phyloP scores from a whole-genome alignment of 2,888 invertebrate genomes.

The Pomacea canaliculata region DNA sequence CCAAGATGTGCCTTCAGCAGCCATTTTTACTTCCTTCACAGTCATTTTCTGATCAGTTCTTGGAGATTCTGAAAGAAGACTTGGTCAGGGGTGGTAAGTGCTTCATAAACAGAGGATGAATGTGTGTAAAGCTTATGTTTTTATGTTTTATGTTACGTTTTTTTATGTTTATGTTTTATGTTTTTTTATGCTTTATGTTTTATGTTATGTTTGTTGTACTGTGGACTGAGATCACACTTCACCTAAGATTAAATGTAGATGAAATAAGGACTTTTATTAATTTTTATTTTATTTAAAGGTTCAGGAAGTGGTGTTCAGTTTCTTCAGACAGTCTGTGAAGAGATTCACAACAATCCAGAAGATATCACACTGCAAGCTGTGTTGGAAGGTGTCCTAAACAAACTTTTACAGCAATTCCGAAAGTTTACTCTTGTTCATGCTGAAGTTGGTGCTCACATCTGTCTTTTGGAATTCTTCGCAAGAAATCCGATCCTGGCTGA shows the following conservation, averaged over 20 bases:
- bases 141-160: too few relatives aligned
- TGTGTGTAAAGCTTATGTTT: neutral
- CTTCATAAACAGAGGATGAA: neutral
- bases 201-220: neutral
- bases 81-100: constrained; percentile 19
- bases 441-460: constrained; percentile 43
- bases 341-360: constrained; percentile 51
- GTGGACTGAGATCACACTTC: neutral
- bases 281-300: constrained; percentile 1
- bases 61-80: constrained; percentile 51
- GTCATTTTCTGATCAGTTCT: constrained; percentile 51
- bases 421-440: constrained; percentile 46
- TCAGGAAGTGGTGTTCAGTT: constrained; percentile 45
- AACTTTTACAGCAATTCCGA: constrained; percentile 30
- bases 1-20: constrained; percentile 59
- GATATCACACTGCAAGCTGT: constrained; percentile 52
- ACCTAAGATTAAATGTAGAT: neutral
- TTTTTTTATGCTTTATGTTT: too few relatives aligned
- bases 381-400: constrained; percentile 47
- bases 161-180: too few relatives aligned
- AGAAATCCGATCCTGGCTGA: constrained; percentile 51
- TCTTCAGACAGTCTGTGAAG: constrained; percentile 46
- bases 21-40: constrained; percentile 54
- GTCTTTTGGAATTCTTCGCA: constrained; percentile 58
- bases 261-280: neutral